Conservation (phyloP, 2,113 vertebrate species). For the Microtus richardsoni region DNA sequence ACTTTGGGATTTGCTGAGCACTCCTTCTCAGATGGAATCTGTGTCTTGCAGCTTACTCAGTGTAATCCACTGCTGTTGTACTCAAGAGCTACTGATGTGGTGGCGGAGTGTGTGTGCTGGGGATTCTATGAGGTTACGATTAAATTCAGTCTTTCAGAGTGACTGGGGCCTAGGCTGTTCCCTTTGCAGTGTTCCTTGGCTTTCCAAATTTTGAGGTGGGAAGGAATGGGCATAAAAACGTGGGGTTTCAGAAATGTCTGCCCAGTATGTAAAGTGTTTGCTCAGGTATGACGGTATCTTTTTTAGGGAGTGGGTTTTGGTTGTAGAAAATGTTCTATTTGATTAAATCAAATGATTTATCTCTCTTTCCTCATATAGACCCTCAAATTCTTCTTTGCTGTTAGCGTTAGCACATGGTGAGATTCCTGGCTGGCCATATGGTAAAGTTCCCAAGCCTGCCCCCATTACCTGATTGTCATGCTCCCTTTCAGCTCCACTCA, state of each 20-base stretch:
- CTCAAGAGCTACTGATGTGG: not conserved
- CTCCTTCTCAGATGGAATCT: not conserved
- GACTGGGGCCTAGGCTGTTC: not conserved
- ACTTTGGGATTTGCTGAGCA: not conserved
- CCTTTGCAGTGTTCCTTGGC: not conserved
- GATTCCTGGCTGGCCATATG: not conserved
- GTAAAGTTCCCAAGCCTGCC: not conserved
- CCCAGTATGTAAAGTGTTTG: not conserved
- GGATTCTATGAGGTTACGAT: not conserved
- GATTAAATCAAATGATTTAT: not conserved
- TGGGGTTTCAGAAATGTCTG: not conserved
- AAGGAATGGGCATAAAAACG: not conserved
- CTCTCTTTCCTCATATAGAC: not conserved
- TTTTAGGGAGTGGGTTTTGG: not conserved
- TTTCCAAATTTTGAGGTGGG: not conserved
- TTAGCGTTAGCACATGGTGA: not conserved
- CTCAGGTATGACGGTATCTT: not conserved
- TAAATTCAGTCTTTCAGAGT: not conserved
- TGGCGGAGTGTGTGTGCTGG: too few relatives aligned
- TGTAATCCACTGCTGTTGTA: not conserved
- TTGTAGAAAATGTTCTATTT: not conserved
- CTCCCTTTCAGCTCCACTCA: too few relatives aligned
- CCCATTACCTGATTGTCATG: not conserved
- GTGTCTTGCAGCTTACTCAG: not conserved
- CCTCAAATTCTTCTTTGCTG: fast-evolving